Conservation (phyloP, 2,113 vertebrate genomes). For the Atrichornis clamosus region DNA sequence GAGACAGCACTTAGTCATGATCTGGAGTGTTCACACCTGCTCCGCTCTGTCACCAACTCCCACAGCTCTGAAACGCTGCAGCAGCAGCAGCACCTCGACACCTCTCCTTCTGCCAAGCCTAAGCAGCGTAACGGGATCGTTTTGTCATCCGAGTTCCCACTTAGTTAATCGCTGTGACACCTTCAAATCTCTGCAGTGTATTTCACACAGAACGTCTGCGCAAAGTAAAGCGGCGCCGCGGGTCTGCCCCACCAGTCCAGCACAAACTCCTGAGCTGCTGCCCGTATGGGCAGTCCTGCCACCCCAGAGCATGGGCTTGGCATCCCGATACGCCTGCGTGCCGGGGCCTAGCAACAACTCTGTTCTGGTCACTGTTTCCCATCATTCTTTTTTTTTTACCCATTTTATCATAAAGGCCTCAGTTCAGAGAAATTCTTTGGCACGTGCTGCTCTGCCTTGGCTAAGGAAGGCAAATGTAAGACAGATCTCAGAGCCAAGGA, state of each 20-base stretch:
- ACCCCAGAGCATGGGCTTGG: background rate
- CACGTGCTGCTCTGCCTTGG: background rate
- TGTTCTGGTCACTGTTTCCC: background rate
- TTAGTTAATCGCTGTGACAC: background rate
- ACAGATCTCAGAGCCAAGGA: background rate
- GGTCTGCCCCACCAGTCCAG: background rate
- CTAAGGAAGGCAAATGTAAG: background rate
- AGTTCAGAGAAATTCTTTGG: background rate
- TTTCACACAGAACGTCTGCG: background rate
- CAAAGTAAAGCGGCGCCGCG: background rate
- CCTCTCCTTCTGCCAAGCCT: constrained; percentile 26
- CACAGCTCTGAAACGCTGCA: background rate
- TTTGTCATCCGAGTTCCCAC: constrained; percentile 1
- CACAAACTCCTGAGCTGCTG: background rate
- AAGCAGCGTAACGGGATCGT: background rate
- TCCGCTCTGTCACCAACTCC: background rate
- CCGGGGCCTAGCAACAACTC: background rate
- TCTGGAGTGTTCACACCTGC: constrained; percentile 44
- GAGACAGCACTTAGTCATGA: constrained; percentile 37
- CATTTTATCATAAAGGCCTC: background rate
- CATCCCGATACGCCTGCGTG: background rate
- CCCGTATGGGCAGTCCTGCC: background rate
- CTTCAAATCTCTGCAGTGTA: background rate
- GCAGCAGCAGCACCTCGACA: constrained; percentile 6
- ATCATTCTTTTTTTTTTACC: background rate